Evolutionary conservation across 2,888 invertebrate genomes (phyloP), one percentile per base, ranked within the genome.

Genomic region (Conops quadrifasciatus): DNA sequence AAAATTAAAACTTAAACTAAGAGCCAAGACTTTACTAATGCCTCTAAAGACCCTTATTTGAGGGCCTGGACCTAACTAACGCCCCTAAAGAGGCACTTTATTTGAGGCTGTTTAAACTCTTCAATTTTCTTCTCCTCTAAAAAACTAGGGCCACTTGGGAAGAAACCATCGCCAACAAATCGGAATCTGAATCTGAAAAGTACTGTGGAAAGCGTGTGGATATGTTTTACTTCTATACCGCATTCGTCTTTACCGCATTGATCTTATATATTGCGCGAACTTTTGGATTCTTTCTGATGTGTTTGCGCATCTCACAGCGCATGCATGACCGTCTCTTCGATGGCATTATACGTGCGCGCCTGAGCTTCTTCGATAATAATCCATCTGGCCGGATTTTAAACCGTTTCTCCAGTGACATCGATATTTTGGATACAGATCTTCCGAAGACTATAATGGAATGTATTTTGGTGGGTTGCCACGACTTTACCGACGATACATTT

Each of bases 311-410:
- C 0, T 94, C 95, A 0, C 87, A 89, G 30, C 88, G 87, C 1
- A 86, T 96, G 0, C 96, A 97, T 81, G 91, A 94, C 77, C 87
- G 83, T 1, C 93, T 96, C 88, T 95, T 96, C 79, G 88, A 90
- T 65, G 90, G 90, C 1, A 89, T 94, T 0, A 90, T 92, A 1
- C 87, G 90, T 71, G 90, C 92, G 0, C 90, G 90, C 0, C 91
- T 93, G 88, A 88, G 89, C 82, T 94, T 94, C 86, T 94, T 93
- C 86, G 91, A 93, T 79, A 89, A 89, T 75, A 94, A 94, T 83
- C 78, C 84, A 7, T 80, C 87, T 85, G 91, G 91, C 2, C 87
- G 90, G 68, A 90, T 93, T 73, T 84, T 93, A 53, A 93, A 93
- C 84, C 88, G 93, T 63, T 93, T 93, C 82, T 90, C 93, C 16